Conservation (phyloP, 2,888 invertebrate species). For the Torymus aiolomorphi region DNA sequence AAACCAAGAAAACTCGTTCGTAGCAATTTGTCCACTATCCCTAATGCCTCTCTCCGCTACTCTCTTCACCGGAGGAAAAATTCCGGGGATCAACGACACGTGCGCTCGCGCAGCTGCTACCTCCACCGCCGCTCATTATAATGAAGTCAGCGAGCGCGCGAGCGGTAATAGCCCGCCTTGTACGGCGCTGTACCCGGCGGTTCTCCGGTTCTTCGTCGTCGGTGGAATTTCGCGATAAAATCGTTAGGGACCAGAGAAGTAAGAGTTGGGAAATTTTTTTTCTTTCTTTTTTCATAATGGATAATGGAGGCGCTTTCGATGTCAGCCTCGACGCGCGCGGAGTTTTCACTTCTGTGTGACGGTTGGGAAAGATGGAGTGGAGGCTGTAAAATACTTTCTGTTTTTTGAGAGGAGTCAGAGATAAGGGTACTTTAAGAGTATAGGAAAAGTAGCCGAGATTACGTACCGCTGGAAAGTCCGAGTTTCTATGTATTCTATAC, state of each 20-base stretch:
- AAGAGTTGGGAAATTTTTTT: too few relatives aligned
- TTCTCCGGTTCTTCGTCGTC: neutral
- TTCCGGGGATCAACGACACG: constrained; percentile 8
- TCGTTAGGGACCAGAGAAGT: neutral
- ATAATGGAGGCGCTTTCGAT: too few relatives aligned
- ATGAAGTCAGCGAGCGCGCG: constrained; percentile 29
- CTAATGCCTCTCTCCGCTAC: neutral
- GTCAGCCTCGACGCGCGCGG: too few relatives aligned
- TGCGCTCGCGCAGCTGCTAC: neutral
- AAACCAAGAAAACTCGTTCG: neutral
- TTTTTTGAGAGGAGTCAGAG: too few relatives aligned
- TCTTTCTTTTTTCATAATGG: too few relatives aligned
- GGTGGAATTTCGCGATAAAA: constrained; percentile 31
- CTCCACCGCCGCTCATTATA: constrained; percentile 33
- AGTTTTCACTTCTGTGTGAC: too few relatives aligned
- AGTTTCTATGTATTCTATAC: too few relatives aligned
- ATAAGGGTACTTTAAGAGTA: too few relatives aligned
- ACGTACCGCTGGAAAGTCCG: too few relatives aligned
- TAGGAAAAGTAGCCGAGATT: too few relatives aligned
- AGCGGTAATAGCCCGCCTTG: constrained; percentile 14
- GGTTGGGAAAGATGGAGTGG: too few relatives aligned
- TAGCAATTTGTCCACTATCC: constrained; percentile 21
- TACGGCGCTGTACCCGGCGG: constrained; percentile 10
- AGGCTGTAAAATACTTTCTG: too few relatives aligned
- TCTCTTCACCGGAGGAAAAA: constrained; percentile 16